Evolutionary conservation across 2,797 vertebrate species (phyloP).

Genomic region (Molossus alvarezi): DNA sequence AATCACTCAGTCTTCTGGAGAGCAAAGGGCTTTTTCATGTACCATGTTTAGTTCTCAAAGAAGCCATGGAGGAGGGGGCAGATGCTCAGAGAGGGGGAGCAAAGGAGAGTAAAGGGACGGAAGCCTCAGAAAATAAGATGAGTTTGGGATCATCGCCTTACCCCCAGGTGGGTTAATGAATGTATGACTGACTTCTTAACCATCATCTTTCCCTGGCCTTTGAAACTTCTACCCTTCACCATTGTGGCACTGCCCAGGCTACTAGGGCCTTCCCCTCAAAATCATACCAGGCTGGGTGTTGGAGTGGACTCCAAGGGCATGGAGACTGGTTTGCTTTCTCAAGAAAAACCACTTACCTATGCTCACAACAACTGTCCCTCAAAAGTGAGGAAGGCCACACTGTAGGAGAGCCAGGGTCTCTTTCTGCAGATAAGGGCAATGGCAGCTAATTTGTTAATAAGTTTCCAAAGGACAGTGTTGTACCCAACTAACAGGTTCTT

Average conservation of each 20-base stretch:
- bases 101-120: constrained; percentile 18
- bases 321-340: neutral
- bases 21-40: neutral
- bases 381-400: neutral
- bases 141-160: neutral
- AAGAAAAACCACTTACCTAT: neutral
- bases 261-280: neutral
- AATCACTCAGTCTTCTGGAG: neutral
- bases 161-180: neutral
- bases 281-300: neutral
- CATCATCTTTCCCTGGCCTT: neutral
- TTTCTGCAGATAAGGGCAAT: neutral
- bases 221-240: neutral
- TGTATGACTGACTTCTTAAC: neutral
- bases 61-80: neutral
- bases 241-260: no score
- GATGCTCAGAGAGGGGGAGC: neutral
- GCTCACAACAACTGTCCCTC: neutral
- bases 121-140: constrained; percentile 20
- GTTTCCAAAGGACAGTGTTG: constrained; percentile 47
- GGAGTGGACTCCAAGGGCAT: neutral
- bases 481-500: neutral
- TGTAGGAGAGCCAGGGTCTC: neutral
- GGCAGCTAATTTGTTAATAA: neutral
- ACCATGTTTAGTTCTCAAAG: neutral